Evolutionary conservation across 2,113 vertebrate species (phyloP), one percentile per base, ranked within the genome.

Genomic region (Carassius carassius): DNA sequence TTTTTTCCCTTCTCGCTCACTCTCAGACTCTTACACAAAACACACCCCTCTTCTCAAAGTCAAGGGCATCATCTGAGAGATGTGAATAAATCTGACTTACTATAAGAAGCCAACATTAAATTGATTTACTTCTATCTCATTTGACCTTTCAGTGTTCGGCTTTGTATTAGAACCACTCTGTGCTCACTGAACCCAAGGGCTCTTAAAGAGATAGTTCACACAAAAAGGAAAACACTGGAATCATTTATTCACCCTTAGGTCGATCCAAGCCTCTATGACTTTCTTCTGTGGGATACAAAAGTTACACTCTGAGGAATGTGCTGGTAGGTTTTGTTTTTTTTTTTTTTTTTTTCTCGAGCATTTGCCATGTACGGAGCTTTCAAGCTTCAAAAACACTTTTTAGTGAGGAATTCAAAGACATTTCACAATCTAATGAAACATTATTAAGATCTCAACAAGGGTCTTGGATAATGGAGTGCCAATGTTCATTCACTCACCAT

Each of bases 51-150:
- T 47, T 79, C 35, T 67, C 16, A 81, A 81, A 67, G 11, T 81
- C 58, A 63, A 79, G 37, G 78, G 58, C 23, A 41, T 79, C 58
- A 47, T 76, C 73, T 11, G 79, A 81, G 44, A 80, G 65, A 62
- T 63, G 78, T 44, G 78, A 44, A 41, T 25, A 41, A 23, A 51
- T 29, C 65, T 72, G 65, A 54, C 80, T 72, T 37, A 41, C 76
- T 11, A 11, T n/a, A 60, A 37, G 10, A 82, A 9, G 44, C 21
- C 25, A 37, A 14, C 16, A 78, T 58, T 54, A 81, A 67, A 44
- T 32, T 51, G 76, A 49, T 32, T 81, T 69, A 16, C 62, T 54
- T 81, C 69, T 32, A 69, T 81, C 62, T 51, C 60, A 19, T 16
- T 49, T 51, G 79, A 51, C 44, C 79, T 81, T 72, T 37, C 62